These are phyloP conservation scores for Andricus quercusramuli DNA, from an alignment of 2,888 invertebrate genomes.

Conservation along the genomic window DNA sequence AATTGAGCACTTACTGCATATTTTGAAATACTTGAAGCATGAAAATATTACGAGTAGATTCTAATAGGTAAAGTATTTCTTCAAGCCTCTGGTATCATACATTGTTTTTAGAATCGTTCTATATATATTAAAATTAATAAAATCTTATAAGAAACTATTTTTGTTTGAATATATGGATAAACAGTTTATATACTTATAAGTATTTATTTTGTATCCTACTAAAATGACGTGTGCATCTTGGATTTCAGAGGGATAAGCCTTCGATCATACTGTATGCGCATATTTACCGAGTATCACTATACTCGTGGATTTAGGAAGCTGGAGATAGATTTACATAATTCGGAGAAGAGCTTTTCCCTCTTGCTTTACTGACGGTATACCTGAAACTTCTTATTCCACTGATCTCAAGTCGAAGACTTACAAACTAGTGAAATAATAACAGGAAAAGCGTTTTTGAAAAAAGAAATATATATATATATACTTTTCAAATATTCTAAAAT, in stretches of 20 bases:
- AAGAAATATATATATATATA: too few relatives aligned
- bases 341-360: slow-evolving; percentile 20
- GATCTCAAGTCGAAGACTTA: background rate
- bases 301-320: background rate
- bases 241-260: background rate
- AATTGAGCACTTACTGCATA: too few relatives aligned
- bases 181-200: background rate
- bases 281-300: background rate
- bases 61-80: too few relatives aligned
- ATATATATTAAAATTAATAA: too few relatives aligned
- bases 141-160: too few relatives aligned
- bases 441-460: background rate
- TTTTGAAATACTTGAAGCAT: too few relatives aligned
- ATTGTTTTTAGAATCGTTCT: too few relatives aligned
- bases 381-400: slow-evolving; percentile 8
- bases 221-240: background rate
- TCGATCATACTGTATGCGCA: slow-evolving; percentile 20
- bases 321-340: slow-evolving; percentile 33
- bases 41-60: too few relatives aligned
- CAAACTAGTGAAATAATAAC: background rate
- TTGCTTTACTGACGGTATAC: background rate
- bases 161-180: too few relatives aligned
- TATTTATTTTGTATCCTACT: background rate
- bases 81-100: too few relatives aligned
- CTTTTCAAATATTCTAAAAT: too few relatives aligned